Evolutionary conservation across 2,888 invertebrate genomes (phyloP).

Genomic region (Harpalus rufipes): DNA sequence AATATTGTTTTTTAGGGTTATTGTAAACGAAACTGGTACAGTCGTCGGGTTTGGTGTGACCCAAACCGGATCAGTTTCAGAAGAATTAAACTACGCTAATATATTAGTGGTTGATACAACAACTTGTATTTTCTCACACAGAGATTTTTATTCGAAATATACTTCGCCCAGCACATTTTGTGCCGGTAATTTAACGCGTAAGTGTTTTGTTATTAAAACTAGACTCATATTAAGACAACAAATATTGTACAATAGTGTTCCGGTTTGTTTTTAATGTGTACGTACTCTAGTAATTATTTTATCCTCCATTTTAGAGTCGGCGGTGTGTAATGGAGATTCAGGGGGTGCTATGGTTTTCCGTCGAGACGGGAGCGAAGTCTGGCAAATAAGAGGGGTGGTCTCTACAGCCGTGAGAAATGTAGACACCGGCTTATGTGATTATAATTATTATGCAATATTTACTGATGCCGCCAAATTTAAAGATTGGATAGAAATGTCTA

Average conservation of each 20-base stretch:
- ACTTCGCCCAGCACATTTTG: conserved; percentile 79
- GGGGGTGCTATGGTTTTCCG: conserved; percentile 76
- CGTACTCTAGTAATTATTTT: neutral
- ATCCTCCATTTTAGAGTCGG: conserved; percentile 77
- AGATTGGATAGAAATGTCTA: conserved; percentile 75
- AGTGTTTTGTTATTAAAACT: conserved; percentile 39
- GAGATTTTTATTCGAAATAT: conserved; percentile 81
- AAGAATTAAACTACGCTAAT: conserved; percentile 80
- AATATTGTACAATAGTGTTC: too few relatives aligned
- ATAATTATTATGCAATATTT: conserved; percentile 81
- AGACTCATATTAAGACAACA: too few relatives aligned
- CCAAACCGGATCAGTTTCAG: conserved; percentile 79
- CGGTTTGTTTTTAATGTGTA: too few relatives aligned
- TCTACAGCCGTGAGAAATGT: conserved; percentile 81
- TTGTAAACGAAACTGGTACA: conserved; percentile 71
- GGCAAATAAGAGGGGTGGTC: conserved; percentile 78
- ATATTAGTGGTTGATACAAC: conserved; percentile 82
- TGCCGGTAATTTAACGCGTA: conserved; percentile 74
- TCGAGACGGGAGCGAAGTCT: conserved; percentile 70
- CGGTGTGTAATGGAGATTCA: conserved; percentile 79
- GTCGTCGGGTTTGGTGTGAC: conserved; percentile 79
- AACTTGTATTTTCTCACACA: conserved; percentile 81
- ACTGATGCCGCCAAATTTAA: conserved; percentile 81
- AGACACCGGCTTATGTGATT: conserved; percentile 81
- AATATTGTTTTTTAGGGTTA: conserved; percentile 5